Conservation (phyloP, 2,797 vertebrate species). For the Trachops cirrhosus region DNA sequence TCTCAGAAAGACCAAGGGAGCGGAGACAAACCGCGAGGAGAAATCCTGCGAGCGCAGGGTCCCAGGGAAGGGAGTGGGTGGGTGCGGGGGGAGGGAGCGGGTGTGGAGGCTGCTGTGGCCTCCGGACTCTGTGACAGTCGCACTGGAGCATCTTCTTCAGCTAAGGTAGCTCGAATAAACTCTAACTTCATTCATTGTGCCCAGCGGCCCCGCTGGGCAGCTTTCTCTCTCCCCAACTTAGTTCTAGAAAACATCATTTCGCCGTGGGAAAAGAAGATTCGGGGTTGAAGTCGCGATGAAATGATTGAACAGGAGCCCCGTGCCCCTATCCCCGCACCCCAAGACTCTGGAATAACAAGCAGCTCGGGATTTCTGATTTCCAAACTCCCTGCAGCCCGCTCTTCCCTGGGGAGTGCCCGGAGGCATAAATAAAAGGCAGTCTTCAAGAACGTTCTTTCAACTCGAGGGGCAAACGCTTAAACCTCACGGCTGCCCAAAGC, state of each 20-base stretch:
- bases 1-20: constrained; percentile 71
- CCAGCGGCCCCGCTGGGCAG: not conserved
- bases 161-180: not conserved
- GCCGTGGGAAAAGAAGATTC: not conserved
- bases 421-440: constrained; percentile 2
- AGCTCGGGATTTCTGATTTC: not conserved
- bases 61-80: not conserved
- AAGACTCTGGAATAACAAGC: not conserved
- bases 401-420: not conserved
- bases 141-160: not conserved
- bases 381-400: constrained; percentile 22
- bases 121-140: not conserved
- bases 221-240: constrained; percentile 7
- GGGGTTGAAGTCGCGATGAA: not conserved
- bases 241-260: constrained; percentile 19
- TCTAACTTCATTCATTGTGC: constrained; percentile 56
- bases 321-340: not conserved
- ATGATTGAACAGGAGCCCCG: not conserved
- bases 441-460: constrained; percentile 49
- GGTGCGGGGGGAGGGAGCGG: not conserved
- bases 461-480: not conserved
- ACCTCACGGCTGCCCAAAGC: not conserved
- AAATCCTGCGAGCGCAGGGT: constrained; percentile 47
- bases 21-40: constrained; percentile 41
- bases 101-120: not conserved